phyloP scores from a whole-genome alignment of 2,113 vertebrate genomes.

The Elephantulus edwardii region DNA sequence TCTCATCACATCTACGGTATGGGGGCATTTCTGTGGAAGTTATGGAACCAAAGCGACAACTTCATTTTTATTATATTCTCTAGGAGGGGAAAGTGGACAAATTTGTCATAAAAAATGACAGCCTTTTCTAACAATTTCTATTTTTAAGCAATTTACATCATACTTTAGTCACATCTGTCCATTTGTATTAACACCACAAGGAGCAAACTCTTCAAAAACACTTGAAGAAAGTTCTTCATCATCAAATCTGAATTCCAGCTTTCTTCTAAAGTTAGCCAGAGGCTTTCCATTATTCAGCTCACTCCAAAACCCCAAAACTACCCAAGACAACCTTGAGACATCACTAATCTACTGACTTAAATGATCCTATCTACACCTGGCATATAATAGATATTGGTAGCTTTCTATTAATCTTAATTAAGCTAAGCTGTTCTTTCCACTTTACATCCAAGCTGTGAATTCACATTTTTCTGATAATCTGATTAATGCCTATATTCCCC shows the following conservation, averaged over 20 bases:
- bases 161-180: constrained; percentile 16
- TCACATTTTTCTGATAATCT: neutral
- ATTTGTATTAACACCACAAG: constrained; percentile 22
- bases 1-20: neutral
- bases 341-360: neutral
- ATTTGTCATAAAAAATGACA: neutral
- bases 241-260: neutral
- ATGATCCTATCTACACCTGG: neutral
- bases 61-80: constrained; percentile 30
- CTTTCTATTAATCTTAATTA: neutral
- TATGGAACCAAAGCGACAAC: neutral
- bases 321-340: neutral
- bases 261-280: constrained; percentile 13
- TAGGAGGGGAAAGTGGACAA: neutral
- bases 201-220: constrained; percentile 24
- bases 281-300: neutral
- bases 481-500: neutral
- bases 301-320: neutral
- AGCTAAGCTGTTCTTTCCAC: neutral
- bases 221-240: neutral
- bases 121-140: neutral
- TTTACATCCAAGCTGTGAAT: neutral
- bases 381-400: neutral
- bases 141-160: constrained; percentile 50
- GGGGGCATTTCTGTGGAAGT: neutral